Base-by-base conservation (phyloP, 2,113 vertebrate species). In the Serranochromis macrocephalus region DNA sequence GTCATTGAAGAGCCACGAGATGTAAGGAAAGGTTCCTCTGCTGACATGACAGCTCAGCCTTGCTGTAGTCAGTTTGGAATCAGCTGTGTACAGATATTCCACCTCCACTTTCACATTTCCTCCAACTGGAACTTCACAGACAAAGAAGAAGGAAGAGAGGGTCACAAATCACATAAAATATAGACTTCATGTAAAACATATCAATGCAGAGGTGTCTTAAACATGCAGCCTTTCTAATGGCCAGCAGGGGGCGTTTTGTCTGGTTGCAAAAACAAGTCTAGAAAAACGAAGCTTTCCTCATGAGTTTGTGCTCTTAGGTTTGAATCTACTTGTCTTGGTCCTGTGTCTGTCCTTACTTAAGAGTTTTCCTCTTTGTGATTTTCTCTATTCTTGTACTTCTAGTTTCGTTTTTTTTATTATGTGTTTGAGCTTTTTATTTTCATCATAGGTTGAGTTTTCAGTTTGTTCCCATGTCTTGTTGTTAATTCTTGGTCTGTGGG, bases 1-100 rank as follows among this genome's bases (percentile, higher is more conserved):
- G 82, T 80, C 45, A 2, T 96, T 96, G 1, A 94, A 83, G 45
- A 91, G 68, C 96, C 96, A 97, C 80, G 90, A 91, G 88, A 95
- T 53, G 3, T 81, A 21, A 9, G 96, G 96, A 61, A 97, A 97
- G 1, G 95, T 96, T 38, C 96, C 96, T 51, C 81, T 92, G 73
- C 85, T 73, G 81, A 95, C 4, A 2, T 53, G n/a, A 75, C 96
- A 97, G 14, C 38, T 91, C 36, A 97, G 90, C 8, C 55, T 85
- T 81, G 86, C 92, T 1, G 91, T 94, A 2, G 66, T 49, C n/a
- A 87, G 66, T 29, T 36, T 89, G 45, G 85, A 91, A n/a, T 93
- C 85, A 1, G 38, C 87, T 7, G 79, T 91, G 87, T 95, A 91
- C 19, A 97, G 92, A 86, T 96, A 94, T 5, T 94, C 92, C 42